phyloP scores from a whole-genome alignment of 2,113 vertebrate species.

The Eudyptes chrysolophus region DNA sequence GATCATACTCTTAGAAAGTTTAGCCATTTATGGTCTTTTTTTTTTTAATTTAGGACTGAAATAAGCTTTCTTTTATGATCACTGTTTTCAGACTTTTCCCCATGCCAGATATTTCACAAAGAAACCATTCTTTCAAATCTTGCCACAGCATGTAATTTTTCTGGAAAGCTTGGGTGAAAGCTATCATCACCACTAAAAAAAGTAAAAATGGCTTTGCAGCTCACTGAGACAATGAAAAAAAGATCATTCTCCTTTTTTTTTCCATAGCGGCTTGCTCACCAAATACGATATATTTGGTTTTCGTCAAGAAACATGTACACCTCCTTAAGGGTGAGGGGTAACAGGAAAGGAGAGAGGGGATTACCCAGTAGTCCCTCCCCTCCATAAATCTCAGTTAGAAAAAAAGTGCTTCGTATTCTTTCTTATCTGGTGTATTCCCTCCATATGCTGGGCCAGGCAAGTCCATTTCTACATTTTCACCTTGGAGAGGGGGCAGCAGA shows the following conservation, averaged over 20 bases:
- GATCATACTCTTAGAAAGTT: not conserved
- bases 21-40: not conserved
- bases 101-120: not conserved
- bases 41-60: not conserved
- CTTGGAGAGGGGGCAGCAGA: not conserved
- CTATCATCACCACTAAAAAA: not conserved
- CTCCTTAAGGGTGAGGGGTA: not conserved
- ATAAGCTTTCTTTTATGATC: not conserved
- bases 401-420: not conserved
- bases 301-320: not conserved
- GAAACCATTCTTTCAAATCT: not conserved
- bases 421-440: not conserved
- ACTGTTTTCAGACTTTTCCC: not conserved
- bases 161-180: not conserved
- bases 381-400: not conserved
- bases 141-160: not conserved
- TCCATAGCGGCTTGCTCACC: not conserved
- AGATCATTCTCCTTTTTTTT: not conserved
- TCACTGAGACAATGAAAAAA: not conserved
- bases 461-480: not conserved
- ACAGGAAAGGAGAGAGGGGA: not conserved
- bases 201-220: not conserved
- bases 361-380: not conserved
- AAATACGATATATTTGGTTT: accelerated
- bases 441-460: not conserved